Percentiles rank a stretch among this genome's conserved stretches.
phyloP scores from a whole-genome alignment of 2,113 vertebrate genomes.

The Tringa solitaria region DNA sequence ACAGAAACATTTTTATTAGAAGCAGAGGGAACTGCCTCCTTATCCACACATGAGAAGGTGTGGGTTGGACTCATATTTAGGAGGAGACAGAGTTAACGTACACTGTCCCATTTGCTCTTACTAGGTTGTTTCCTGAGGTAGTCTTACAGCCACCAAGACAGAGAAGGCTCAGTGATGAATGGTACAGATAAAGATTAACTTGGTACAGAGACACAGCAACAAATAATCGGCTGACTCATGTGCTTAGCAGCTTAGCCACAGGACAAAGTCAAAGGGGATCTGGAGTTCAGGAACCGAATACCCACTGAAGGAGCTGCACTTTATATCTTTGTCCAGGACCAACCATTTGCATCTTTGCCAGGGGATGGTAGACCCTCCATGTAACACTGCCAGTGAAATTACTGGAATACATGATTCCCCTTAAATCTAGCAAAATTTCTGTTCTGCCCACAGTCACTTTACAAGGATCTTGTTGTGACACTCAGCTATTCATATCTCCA shows the following conservation, averaged over 20 bases:
- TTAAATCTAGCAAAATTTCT: background rate
- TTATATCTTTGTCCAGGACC: background rate
- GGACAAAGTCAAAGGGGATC: background rate
- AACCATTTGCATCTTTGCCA: background rate
- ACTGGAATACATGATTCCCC: background rate
- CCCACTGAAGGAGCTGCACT: background rate
- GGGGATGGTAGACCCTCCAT: background rate
- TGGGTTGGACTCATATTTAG: background rate
- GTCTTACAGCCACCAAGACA: background rate
- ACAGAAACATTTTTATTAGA: background rate
- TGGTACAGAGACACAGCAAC: background rate
- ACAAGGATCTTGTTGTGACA: background rate
- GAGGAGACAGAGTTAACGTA: background rate
- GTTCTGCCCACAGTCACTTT: background rate
- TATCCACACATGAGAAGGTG: background rate
- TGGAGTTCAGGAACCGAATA: background rate
- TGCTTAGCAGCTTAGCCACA: background rate
- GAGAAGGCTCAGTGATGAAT: background rate
- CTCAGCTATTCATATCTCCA: background rate
- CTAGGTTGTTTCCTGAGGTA: background rate
- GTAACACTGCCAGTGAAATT: background rate
- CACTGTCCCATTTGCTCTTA: background rate
- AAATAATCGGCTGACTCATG: background rate
- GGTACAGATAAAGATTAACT: background rate
- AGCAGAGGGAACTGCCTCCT: background rate